Evolutionary conservation across 2,888 invertebrate genomes (phyloP), one percentile per base, ranked within the genome.

Genomic region (Chironomus tentans): DNA sequence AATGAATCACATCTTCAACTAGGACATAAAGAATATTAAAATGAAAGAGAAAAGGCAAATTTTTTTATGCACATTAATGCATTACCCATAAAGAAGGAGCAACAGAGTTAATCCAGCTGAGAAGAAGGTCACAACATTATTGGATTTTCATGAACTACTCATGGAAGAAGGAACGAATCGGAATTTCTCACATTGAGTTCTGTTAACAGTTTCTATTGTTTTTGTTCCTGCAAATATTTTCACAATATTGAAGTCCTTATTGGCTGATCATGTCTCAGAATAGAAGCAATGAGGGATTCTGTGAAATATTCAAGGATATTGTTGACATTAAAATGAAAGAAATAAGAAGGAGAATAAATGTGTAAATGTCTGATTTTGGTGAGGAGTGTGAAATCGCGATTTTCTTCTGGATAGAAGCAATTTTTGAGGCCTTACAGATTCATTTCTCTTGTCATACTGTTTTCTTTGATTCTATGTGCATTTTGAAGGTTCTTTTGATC

Each of bases 51-150:
- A 2, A 24, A 24, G 22, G n/a, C n/a, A n/a, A n/a, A n/a, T n/a
- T n/a, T 24, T 24, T 24, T 24, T 24, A 24, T 24, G 22, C 22
- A 56, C 56, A 56, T 56, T 56, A 65, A 65, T 13, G 24, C 24
- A 21, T 65, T 65, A 21, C 65, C 65, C 65, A 65, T 21, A 65
- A 65, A 21, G 65, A 18, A 56, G 56, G 56, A 65, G 65, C 21
- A 71, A 15, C 22, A 71, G n/a, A 15, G 2, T 28, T 2, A 6
- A 15, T 73, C 72, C 72, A 61, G 72, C 72, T 61, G 72, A 73
- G 72, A 73, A 73, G 72, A 73, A 73, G 72, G 72, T 73, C 72
- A 73, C 62, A 73, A 62, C 72, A 73, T 73, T 73, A 73, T 73
- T 73, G 72, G 72, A 15, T 73, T 73, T 73, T 62, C 61, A 62